Evolutionary conservation across 2,888 invertebrate species (phyloP), one percentile per base, ranked within the genome.

Genomic region (Tetragnatha montana): DNA sequence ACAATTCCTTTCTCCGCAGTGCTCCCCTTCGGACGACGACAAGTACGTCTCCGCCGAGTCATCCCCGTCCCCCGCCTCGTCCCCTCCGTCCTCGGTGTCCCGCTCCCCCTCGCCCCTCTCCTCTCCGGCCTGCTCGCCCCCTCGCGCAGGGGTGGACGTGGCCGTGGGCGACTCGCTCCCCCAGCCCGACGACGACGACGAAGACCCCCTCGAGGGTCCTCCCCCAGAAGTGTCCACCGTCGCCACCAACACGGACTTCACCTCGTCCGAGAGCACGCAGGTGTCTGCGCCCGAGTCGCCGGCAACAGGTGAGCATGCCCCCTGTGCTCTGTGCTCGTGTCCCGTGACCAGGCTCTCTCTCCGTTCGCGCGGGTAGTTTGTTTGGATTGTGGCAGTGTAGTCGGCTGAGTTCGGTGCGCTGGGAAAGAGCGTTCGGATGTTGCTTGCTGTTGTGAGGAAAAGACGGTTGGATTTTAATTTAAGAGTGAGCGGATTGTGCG

Each of bases 241-340:
- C 70, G 87, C 90, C 22, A 90, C 90, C 71, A 90, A 90, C 84
- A 90, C 90, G n/a, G 90, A 90, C 49, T 90, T 90, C 79, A 90
- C 90, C 7, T 84, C 90, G 17, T 87, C 90, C 12, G 90, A 90
- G 50, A 82, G 84, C 75, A 87, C 90, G 49, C 90, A 90, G 79
- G 87, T 87, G 76, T 87, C 87, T 10, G 49, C 85, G 35, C 81
- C 80, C n/a, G 68, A 76, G 71, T 90, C 90, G 47, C 90, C 90
- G 19, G 74, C 76, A 51, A 74, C 81, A 21, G 89, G 89, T 89
- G 80, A 81, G 87, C 22, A 17, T 47, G 70, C 7, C n/a, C 17
- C 21, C 10, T 49, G n/a, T n/a, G n/a, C n/a, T n/a, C n/a, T n/a
- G n/a, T n/a, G n/a, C n/a, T n/a, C n/a, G n/a, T n/a, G n/a, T n/a